Evolutionary conservation across 2,797 vertebrate genomes (phyloP), one percentile per base, ranked within the genome.

Genomic region (Falco concolor): DNA sequence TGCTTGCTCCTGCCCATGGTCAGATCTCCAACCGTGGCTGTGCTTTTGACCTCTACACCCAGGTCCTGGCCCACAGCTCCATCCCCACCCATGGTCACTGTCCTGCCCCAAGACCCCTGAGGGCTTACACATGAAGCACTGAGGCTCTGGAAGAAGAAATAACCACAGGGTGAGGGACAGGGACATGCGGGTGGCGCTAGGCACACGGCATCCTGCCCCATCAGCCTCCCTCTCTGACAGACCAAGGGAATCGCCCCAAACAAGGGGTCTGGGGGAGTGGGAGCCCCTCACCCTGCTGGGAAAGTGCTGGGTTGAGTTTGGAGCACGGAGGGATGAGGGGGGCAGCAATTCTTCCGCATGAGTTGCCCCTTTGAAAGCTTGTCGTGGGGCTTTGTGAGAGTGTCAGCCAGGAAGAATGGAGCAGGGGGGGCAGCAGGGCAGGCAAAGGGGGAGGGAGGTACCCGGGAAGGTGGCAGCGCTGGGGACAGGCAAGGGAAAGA

Each of bases 341-440:
- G 83, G 88, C 91, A 79, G 75, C 86, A 49, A 92, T 93, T 96
- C 96, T 98, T 98, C 98, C 98, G 98, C 97, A 97, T 98, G 97
- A 98, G 96, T 97, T 97, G 97, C 97, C 97, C 97, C 97, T 98
- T 98, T 98, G 97, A 98, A 96, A 95, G 96, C 97, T 91, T 49
- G 92, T 97, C 97, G 83, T 54, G 63, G 96, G 95, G 97, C 96
- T 97, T 97, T 97, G 97, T 97, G 96, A 95, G 95, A 95, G 93
- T 96, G 97, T 97, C 97, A 97, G 96, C 44, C 82, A 36, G 93
- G 96, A 97, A 96, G 97, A 97, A 97, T 95, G 95, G 90, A 36
- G 77, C 68, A 79, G 64, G 85, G 91, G 96, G 95, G 81, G 63
- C 42, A 38, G 83, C 65, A 45, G 81, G 72, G 84, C 73, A 63